Evolutionary conservation across 1,140 invertebrate genomes (phyloP), one percentile per base, ranked within the genome.

Genomic region (Hyles vespertilio): DNA sequence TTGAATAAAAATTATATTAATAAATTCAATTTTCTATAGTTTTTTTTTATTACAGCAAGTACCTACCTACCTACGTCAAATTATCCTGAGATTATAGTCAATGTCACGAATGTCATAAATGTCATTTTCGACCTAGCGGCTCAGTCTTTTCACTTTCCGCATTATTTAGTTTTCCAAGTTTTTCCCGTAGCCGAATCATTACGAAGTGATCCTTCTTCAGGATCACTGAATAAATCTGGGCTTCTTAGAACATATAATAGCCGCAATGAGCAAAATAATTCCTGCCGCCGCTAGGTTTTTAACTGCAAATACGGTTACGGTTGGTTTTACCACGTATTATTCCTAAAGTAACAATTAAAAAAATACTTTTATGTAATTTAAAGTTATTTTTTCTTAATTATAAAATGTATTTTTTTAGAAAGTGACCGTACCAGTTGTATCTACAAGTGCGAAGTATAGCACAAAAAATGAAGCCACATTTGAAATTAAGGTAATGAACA

Each of bases 401-500:
- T 40, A 40, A 40, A 40, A 40, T 5, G 69, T 69, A 58, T 63
- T 65, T 32, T 56, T 65, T 22, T 68, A 89, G 87, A 89, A 89
- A 81, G 63, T 72, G 55, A 74, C 75, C 69, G 76, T 78, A 58
- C 81, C 82, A 65, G 76, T 77, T 62, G 62, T 75, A 52, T 65
- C 80, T 56, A 73, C 87, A 51, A 91, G 89, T 67, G 92, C 90
- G 63, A 92, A 91, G 72, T 93, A 93, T 69, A 88, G 85, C 65
- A 88, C 86, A 84, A 92, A 92, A 61, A 92, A 92, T 6, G 94
- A 95, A 84, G 93, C 93, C 10, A 90, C 89, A 11, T 95, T 94
- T 81, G 94, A 95, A 87, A 93, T 92, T 3, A 94, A 94, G 86
- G 92, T 92, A 88, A 74, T 32, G n/a, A 34, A 48, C 32, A 56